These are phyloP conservation scores for Fragum whitleyi DNA, from an alignment of 2,888 invertebrate species.

Conservation along the genomic window DNA sequence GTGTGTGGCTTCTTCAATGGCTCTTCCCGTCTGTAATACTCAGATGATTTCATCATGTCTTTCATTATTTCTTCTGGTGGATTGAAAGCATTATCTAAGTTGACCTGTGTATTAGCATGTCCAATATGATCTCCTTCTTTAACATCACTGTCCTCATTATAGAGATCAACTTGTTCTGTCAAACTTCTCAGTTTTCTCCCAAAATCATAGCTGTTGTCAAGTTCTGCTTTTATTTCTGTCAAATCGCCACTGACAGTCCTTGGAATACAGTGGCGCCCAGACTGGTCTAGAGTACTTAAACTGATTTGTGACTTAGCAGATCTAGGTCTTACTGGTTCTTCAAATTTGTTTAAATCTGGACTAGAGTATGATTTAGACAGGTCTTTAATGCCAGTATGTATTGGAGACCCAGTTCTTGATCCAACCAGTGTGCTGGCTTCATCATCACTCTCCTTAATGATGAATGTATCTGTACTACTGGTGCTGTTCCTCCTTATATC, in stretches of 20 bases:
- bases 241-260: conserved; percentile 71
- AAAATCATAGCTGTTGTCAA: conserved; percentile 56
- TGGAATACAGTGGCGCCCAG: conserved; percentile 52
- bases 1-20: conserved; percentile 57
- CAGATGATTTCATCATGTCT: conserved; percentile 66
- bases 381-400: neutral
- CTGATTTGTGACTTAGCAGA: conserved; percentile 70
- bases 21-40: conserved; percentile 62
- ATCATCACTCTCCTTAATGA: conserved; percentile 78
- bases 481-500: conserved; percentile 48
- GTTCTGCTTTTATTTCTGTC: conserved; percentile 60
- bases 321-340: conserved; percentile 60
- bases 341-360: conserved; percentile 64
- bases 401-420: neutral
- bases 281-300: conserved; percentile 22
- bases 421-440: conserved; percentile 39
- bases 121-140: neutral
- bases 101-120: neutral
- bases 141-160: neutral
- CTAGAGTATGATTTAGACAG: conserved; percentile 68
- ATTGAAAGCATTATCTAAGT: conserved; percentile 28
- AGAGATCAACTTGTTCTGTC: neutral
- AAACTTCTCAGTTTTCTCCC: conserved; percentile 6
- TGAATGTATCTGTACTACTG: conserved; percentile 80
- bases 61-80: conserved; percentile 75